Percentiles rank a stretch among this genome's conserved stretches.
These are phyloP conservation scores for Meriones psammophilus DNA, from an alignment of 2,797 vertebrate genomes.

Conservation along the genomic window DNA sequence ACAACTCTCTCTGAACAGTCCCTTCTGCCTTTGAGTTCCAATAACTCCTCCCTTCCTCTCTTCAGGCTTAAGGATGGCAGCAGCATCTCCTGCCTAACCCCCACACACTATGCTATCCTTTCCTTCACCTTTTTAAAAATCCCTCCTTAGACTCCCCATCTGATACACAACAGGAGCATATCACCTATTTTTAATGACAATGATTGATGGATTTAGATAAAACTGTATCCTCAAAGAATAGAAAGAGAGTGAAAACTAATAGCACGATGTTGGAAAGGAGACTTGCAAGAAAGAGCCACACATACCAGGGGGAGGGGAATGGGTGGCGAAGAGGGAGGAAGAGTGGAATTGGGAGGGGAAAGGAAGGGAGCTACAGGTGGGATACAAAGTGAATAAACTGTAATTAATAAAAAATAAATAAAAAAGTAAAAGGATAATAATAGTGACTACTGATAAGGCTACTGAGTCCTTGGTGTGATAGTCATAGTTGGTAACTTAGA, in stretches of 20 bases:
- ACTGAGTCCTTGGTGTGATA: neutral
- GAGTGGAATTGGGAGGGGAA: too few relatives aligned
- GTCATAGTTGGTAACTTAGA: slow-evolving; percentile 12
- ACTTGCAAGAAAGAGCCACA: neutral
- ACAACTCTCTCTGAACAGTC: neutral
- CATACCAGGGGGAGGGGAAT: neutral
- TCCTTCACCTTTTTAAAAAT: neutral
- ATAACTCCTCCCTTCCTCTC: neutral
- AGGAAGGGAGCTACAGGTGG: too few relatives aligned
- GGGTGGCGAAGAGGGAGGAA: too few relatives aligned
- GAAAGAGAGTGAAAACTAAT: slow-evolving; percentile 7
- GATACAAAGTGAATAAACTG: too few relatives aligned
- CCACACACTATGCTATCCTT: neutral
- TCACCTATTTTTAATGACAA: neutral
- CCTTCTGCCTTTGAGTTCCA: neutral
- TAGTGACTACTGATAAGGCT: neutral
- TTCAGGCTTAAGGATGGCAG: neutral
- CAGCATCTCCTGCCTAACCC: neutral
- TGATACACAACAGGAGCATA: neutral
- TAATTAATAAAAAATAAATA: too few relatives aligned
- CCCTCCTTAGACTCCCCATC: neutral
- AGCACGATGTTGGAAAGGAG: neutral
- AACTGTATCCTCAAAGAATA: neutral
- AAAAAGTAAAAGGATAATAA: neutral
- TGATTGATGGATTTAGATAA: slow-evolving; percentile 11